Evolutionary conservation across 2,797 vertebrate genomes (phyloP).

Genomic region (Siniperca undulata): DNA sequence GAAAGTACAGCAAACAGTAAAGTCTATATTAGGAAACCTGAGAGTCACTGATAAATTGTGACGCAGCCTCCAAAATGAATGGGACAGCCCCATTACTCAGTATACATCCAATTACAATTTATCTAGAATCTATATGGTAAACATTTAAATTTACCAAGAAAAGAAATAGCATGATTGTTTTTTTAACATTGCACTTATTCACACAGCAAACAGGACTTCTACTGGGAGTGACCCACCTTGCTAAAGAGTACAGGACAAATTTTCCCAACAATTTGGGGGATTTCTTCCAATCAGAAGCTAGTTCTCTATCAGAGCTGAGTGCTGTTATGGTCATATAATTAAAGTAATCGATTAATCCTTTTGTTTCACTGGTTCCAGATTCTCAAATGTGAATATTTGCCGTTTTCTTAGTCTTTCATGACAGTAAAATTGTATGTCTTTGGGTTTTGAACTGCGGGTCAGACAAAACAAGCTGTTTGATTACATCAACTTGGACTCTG

Average conservation of each 20-base stretch:
- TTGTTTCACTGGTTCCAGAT: neutral
- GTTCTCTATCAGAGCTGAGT: neutral
- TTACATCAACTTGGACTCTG: neutral
- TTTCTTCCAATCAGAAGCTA: slow-evolving; percentile 1
- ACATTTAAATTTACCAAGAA: slow-evolving; percentile 11
- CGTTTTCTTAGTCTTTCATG: neutral
- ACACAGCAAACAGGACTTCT: slow-evolving; percentile 6
- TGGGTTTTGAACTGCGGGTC: neutral
- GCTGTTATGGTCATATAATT: neutral
- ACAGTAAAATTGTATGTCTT: neutral
- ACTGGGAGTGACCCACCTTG: neutral
- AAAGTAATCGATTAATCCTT: neutral
- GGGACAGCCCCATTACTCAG: slow-evolving; percentile 59
- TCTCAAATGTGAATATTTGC: neutral
- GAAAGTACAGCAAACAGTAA: slow-evolving; percentile 16
- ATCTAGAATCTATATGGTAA: neutral
- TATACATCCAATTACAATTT: neutral
- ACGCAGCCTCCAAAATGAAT: slow-evolving; percentile 15
- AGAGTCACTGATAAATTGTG: slow-evolving; percentile 6
- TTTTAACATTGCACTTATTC: neutral
- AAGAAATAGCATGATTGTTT: neutral
- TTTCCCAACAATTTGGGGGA: slow-evolving; percentile 1
- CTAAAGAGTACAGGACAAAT: neutral
- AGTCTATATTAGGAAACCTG: slow-evolving; percentile 34
- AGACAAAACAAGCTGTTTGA: neutral